phyloP scores from a whole-genome alignment of 2,113 vertebrate genomes.

The Apteryx owenii region DNA sequence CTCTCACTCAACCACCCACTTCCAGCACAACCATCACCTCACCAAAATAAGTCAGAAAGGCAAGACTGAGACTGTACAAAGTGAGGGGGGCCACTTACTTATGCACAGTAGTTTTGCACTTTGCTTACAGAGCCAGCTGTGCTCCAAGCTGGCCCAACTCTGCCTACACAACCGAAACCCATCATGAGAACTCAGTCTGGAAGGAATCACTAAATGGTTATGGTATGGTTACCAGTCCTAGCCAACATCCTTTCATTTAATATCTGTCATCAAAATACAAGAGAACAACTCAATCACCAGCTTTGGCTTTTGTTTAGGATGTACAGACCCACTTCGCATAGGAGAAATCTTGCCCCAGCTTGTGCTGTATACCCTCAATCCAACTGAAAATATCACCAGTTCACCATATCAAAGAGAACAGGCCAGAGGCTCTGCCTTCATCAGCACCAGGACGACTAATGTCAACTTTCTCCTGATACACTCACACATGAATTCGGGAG shows the following conservation, averaged over 20 bases:
- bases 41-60: not conserved
- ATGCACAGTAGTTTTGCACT: not conserved
- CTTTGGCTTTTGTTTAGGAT: not conserved
- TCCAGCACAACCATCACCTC: not conserved
- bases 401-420: not conserved
- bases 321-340: not conserved
- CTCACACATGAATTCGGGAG: not conserved
- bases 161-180: not conserved
- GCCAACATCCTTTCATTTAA: not conserved
- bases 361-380: not conserved
- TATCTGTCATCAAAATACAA: not conserved
- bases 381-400: not conserved
- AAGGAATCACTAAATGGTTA: not conserved
- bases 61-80: not conserved
- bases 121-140: not conserved
- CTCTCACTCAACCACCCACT: not conserved
- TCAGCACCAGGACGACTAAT: not conserved
- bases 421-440: not conserved
- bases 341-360: not conserved
- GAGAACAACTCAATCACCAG: not conserved
- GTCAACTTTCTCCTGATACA: not conserved
- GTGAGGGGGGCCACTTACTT: not conserved
- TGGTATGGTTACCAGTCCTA: not conserved
- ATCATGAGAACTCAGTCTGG: not conserved
- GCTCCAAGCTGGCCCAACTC: not conserved